A percentile compares a stretch with the other conserved stretches of the same genome.
Evolutionary conservation across 2,888 invertebrate species (phyloP).

Genomic region (Kryphioiulus occultus): DNA sequence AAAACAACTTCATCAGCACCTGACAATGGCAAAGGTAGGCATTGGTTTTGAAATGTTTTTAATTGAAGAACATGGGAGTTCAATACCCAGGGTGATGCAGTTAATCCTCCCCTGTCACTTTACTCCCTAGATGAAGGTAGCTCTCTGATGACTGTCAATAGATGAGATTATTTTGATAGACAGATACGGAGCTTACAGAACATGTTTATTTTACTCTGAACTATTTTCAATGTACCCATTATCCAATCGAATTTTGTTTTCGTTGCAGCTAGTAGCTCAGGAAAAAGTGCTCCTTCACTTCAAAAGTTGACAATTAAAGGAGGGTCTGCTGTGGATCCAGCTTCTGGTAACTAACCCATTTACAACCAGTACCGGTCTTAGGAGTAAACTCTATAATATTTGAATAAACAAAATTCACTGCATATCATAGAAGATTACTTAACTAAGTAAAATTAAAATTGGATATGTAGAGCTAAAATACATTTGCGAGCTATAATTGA

Average conservation of each 20-base stretch:
- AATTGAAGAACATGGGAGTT: slow-evolving; percentile 49
- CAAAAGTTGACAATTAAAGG: slow-evolving; percentile 43
- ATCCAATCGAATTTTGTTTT: background rate
- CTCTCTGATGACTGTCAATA: slow-evolving; percentile 61
- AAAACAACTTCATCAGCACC: background rate
- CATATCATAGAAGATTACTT: too few species aligned
- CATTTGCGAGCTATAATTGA: too few species aligned
- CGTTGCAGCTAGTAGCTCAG: background rate
- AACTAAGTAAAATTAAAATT: too few species aligned
- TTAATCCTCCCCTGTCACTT: slow-evolving; percentile 55
- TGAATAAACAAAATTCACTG: too few species aligned
- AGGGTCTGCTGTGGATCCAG: slow-evolving; percentile 78
- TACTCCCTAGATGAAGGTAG: slow-evolving; percentile 58
- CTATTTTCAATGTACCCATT: background rate
- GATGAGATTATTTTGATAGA: slow-evolving; percentile 58
- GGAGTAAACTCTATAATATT: background rate
- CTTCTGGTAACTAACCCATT: slow-evolving; percentile 67
- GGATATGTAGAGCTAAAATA: too few species aligned
- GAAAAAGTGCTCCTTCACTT: slow-evolving; percentile 37
- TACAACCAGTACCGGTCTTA: background rate
- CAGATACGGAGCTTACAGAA: slow-evolving; percentile 61
- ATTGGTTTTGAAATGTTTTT: background rate
- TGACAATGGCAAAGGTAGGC: slow-evolving; percentile 20
- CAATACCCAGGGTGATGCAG: slow-evolving; percentile 59
- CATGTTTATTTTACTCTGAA: background rate